Evolutionary conservation across 2,797 vertebrate genomes (phyloP).

Genomic region (Triplophysa yarkandensis): DNA sequence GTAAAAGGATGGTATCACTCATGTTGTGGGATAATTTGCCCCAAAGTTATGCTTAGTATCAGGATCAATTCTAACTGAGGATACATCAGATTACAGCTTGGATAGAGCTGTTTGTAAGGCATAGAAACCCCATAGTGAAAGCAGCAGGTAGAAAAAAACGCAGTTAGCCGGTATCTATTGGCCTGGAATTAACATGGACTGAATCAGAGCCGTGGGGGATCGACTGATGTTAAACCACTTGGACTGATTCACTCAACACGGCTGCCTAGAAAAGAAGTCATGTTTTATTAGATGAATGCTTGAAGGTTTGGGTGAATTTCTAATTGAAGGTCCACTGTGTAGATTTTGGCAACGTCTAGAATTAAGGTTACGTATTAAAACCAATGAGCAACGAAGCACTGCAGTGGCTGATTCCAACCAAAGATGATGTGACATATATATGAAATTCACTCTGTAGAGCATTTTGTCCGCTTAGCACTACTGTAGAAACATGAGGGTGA

Average conservation of each 20-base stretch:
- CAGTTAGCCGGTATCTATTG: conserved; percentile 47
- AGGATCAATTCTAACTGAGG: neutral
- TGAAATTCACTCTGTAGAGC: no score
- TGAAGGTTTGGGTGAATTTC: neutral
- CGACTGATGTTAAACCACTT: conserved; percentile 38
- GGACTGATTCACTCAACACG: conserved; percentile 38
- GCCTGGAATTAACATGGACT: conserved; percentile 54
- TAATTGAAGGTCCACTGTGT: no score
- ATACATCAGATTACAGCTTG: neutral
- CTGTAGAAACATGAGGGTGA: no score
- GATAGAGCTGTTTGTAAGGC: conserved; percentile 14
- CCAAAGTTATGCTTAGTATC: no score
- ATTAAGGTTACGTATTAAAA: no score
- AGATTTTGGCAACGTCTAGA: no score
- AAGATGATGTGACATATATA: no score
- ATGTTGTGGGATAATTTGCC: neutral
- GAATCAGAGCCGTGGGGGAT: conserved; percentile 35
- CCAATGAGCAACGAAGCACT: no score
- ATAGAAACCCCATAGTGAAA: conserved; percentile 18
- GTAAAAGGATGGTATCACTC: neutral
- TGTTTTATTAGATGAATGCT: neutral
- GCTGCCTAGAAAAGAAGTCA: conserved; percentile 6
- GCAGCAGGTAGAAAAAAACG: conserved; percentile 24
- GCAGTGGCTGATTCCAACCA: no score
- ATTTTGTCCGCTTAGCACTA: no score